Conservation (phyloP, 2,797 vertebrate genomes). For the Halcyon smyrnensis region DNA sequence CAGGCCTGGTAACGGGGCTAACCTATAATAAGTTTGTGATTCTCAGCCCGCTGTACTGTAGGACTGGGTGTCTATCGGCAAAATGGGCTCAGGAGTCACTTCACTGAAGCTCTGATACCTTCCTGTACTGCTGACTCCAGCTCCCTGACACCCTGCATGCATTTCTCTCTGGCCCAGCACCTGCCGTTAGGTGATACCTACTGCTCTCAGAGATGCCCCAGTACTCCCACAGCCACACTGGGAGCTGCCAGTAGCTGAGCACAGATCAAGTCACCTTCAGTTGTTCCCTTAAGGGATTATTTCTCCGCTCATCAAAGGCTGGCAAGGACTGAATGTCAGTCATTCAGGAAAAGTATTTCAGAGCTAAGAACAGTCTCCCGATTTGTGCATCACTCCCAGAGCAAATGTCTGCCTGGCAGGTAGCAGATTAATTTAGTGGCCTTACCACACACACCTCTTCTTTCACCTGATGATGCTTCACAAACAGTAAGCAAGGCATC, state of each 20-base stretch:
- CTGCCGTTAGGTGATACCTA: background rate
- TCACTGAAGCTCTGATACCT: background rate
- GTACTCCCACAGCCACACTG: accelerated
- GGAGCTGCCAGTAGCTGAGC: background rate
- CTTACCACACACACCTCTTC: background rate
- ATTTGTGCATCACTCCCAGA: background rate
- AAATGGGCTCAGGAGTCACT: background rate
- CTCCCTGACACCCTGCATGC: accelerated
- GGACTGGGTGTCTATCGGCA: background rate
- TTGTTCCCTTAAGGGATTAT: background rate
- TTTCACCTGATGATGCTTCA: background rate
- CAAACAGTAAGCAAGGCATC: background rate
- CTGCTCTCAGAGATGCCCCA: background rate
- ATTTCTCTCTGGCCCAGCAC: accelerated
- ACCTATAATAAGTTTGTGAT: accelerated
- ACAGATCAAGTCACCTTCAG: background rate
- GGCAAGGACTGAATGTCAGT: background rate
- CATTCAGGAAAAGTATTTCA: conserved; percentile 6
- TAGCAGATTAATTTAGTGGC: background rate
- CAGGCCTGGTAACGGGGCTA: background rate
- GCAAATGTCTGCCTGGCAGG: background rate
- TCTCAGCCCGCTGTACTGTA: accelerated
- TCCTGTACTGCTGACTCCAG: background rate
- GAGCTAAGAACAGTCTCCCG: background rate
- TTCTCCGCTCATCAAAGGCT: conserved; percentile 4